Base-by-base conservation (phyloP, 1,140 invertebrate genomes). In the Ruditapes philippinarum region DNA sequence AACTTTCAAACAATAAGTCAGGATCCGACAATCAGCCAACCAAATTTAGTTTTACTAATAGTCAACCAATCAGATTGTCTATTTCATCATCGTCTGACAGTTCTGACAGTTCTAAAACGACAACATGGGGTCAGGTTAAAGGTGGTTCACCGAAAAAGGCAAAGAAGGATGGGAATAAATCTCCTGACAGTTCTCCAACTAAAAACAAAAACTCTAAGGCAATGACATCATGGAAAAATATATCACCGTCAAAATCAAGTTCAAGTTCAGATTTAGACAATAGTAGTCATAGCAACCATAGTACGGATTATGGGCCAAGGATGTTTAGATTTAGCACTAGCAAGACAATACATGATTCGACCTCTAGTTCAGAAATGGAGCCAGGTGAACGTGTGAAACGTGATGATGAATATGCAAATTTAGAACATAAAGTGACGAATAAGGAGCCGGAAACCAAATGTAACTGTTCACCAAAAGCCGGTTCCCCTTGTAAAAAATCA, bases 301-400 rank as follows among this genome's bases (percentile, higher is more conserved):
- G 60, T 38, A 83, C 33, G 5, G 70, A 83, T n/a, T 57, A 60
- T 36, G 19, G 88, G 74, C n/a, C 89, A 79, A 36, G 92, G 89
- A 85, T 93, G 79, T 88, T 93, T 89, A 70, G 92, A 93, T 89
- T 91, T 89, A 73, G 92, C 91, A 17, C 91, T 89, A 79, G 90
- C 88, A 36, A 90, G 84, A 83, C 89, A 89, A 73, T 91, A 76
- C 42, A 73, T 40, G 92, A 91, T 70, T 89, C 84, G 11, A 89
- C 74, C 2, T 60, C 76, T 19, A 80, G 86, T 28, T 90, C 89
- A 83, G 86, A 89, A 57, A 88, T 82, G 31, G 91, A 92, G n/a
- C 76, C 85, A 40, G 82, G 38, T 22, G 60, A 60, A 12, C 83
- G 49, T 17, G 62, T 45, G 31, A 83, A 88, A 42, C 83, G 25